phyloP scores from a whole-genome alignment of 1,140 invertebrate genomes.

The Subanguina moxae region DNA sequence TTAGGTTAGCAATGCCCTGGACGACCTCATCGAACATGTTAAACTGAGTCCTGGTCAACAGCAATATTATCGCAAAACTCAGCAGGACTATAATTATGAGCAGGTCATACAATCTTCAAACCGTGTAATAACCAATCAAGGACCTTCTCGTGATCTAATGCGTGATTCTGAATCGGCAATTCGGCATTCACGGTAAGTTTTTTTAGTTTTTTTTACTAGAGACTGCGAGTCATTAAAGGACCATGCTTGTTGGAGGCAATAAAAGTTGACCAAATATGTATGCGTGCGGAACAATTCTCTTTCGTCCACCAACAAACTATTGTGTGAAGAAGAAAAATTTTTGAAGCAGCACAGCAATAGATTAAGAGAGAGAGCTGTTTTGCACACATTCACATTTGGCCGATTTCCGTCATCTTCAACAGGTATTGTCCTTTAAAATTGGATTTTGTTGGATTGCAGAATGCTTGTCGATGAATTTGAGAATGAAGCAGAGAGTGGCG shows the following conservation, averaged over 20 bases:
- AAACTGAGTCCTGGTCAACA: constrained; percentile 63
- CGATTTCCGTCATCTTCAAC: background rate
- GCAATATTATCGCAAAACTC: constrained; percentile 56
- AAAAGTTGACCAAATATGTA: too few relatives aligned
- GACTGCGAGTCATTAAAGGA: too few relatives aligned
- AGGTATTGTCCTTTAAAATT: background rate
- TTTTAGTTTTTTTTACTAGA: constrained; percentile 13
- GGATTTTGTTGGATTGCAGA: background rate
- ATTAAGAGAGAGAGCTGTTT: too few relatives aligned
- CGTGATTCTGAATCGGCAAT: constrained; percentile 72
- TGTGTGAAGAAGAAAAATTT: too few relatives aligned
- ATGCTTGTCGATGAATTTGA: constrained; percentile 74
- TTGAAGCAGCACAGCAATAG: too few relatives aligned
- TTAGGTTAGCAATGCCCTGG: constrained; percentile 75
- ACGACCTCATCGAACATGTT: constrained; percentile 84
- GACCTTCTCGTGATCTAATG: constrained; percentile 77
- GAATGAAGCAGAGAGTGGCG: constrained; percentile 76
- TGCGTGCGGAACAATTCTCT: too few relatives aligned
- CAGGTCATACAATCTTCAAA: constrained; percentile 71
- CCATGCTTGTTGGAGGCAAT: too few relatives aligned
- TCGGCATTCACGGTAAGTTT: constrained; percentile 41
- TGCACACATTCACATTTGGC: too few relatives aligned
- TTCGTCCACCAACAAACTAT: too few relatives aligned
- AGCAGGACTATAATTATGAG: constrained; percentile 55
- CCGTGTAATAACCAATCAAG: constrained; percentile 73